Evolutionary conservation across 2,888 invertebrate genomes (phyloP), one percentile per base, ranked within the genome.

Genomic region (Leptarthrus brevirostris): DNA sequence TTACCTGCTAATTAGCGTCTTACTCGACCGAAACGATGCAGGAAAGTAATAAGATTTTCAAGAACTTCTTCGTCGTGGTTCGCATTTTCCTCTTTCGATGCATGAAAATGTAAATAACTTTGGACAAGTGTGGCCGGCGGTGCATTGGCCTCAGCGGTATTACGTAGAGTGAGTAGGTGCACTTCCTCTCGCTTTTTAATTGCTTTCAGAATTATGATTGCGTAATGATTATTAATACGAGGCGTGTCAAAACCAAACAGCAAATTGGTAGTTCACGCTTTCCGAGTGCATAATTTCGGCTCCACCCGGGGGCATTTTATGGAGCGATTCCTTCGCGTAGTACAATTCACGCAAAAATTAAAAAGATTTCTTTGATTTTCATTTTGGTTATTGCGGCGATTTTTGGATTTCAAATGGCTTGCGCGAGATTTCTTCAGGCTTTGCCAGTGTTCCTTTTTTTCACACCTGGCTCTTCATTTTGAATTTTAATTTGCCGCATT

Each of bases 1-100:
- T 58, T 58, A 58, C 58, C 58, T 58, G 34, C 58, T 58, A 58
- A 58, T 58, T 58, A 58, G 58, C 20, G 58, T 58, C 36, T 58
- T 20, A 36, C 58, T 20, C 30, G 36, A 30, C 36, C 8, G 20
- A 40, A 40, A 6, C 36, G 36, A 36, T 22, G 40, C 36, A 20
- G 58, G 12, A 58, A 58, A 18, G 58, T 36, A 58, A 58, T 58
- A 5, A 12, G 12, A 58, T 58, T 58, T 34, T 10, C 4, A 40
- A 58, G 58, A 20, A 12, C 30, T 58, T 58, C 36, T 20, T 16
- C 18, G 10, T 18, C 20, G 12, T 53, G 20, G 22, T 4, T 53
- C 24, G 53, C 10, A 24, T 22, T 53, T 22, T 53, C 53, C 12
- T 22, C 53, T 18, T 12, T 4, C 53, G 53, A 12, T 14, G 54